Evolutionary conservation across 2,797 vertebrate genomes (phyloP).

Genomic region (Gila robusta): DNA sequence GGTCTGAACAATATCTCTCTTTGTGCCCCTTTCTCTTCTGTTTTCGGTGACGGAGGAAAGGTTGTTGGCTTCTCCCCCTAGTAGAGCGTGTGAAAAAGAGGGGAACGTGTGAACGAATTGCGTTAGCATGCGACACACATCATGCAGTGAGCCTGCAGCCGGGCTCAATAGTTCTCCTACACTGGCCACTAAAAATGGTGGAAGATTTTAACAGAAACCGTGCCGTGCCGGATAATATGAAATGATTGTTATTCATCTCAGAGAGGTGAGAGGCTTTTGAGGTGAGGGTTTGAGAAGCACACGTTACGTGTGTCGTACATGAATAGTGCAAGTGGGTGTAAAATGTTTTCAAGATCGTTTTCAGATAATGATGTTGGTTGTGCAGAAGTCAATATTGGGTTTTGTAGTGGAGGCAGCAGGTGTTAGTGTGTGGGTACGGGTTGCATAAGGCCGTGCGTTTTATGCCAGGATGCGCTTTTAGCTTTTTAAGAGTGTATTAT

Average conservation of each 20-base stretch:
- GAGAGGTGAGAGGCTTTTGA: conserved; percentile 47
- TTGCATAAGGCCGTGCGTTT: background rate
- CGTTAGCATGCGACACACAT: conserved; percentile 51
- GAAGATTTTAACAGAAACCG: conserved; percentile 2
- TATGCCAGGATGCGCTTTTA: conserved; percentile 6
- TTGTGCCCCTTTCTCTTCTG: conserved; percentile 55
- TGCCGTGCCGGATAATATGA: conserved; percentile 20
- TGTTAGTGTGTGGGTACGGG: conserved; percentile 17
- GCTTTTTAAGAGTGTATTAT: conserved; percentile 13
- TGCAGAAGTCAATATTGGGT: conserved; percentile 21
- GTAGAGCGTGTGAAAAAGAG: conserved; percentile 38
- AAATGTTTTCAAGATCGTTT: conserved; percentile 42
- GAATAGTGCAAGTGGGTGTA: conserved; percentile 23
- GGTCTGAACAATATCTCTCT: conserved; percentile 39
- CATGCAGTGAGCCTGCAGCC: background rate
- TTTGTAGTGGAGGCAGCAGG: conserved; percentile 22
- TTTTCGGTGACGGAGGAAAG: conserved; percentile 47
- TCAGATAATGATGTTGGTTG: conserved; percentile 27
- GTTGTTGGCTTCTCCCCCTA: conserved; percentile 42
- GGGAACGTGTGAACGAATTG: conserved; percentile 2
- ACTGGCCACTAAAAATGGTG: conserved; percentile 29
- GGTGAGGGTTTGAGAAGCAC: conserved; percentile 38
- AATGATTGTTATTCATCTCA: conserved; percentile 55
- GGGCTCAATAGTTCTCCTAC: background rate
- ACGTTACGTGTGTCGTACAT: conserved; percentile 12